Evolutionary conservation across 2,888 invertebrate genomes (phyloP).

Genomic region (Clanis bilineata): DNA sequence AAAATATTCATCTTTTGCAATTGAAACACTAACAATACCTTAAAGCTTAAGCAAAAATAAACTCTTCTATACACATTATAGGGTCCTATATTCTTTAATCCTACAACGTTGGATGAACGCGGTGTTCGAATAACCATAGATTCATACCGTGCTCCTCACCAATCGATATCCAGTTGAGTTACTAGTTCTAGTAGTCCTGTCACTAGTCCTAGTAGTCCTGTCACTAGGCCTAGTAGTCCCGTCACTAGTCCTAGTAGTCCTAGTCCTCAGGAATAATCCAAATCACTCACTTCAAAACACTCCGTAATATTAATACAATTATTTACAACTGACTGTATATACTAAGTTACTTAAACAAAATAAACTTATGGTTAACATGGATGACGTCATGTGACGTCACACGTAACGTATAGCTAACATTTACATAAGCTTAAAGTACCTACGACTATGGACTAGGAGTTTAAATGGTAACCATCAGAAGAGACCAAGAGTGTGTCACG

Average conservation of each 20-base stretch:
- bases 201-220: too few relatives aligned
- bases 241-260: too few relatives aligned
- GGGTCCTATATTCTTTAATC: constrained; percentile 51
- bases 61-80: constrained; percentile 67
- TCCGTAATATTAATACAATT: constrained; percentile 38
- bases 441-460: constrained; percentile 70
- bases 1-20: constrained; percentile 77
- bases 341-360: constrained; percentile 36
- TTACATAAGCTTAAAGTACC: constrained; percentile 63
- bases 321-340: constrained; percentile 51
- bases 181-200: too few relatives aligned
- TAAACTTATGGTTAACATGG: constrained; percentile 37
- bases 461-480: constrained; percentile 59
- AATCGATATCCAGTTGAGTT: constrained; percentile 28
- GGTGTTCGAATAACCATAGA: constrained; percentile 39
- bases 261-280: background rate
- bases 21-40: constrained; percentile 62
- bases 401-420: constrained; percentile 37
- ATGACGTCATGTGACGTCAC: constrained; percentile 28
- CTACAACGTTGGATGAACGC: constrained; percentile 19
- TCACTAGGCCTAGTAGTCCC: too few relatives aligned
- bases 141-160: constrained; percentile 75
- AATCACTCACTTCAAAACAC: background rate
- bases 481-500: background rate
- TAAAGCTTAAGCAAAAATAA: constrained; percentile 82